Evolutionary conservation across 1,140 invertebrate genomes (phyloP).

Genomic region (Dolichoris vasculosae): DNA sequence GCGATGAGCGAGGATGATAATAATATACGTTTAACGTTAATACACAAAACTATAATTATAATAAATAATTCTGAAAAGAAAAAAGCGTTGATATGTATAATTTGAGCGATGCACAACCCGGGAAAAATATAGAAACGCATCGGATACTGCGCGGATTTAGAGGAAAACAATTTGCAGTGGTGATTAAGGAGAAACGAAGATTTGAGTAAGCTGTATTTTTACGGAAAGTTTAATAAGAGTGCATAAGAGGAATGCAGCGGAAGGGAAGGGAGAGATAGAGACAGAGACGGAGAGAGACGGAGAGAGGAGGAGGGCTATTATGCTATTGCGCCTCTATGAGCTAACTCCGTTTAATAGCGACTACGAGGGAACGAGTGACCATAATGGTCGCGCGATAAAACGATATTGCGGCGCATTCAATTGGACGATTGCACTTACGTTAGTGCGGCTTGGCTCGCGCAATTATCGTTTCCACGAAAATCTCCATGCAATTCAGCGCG

Average conservation of each 20-base stretch:
- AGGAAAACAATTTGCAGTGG: constrained; percentile 42
- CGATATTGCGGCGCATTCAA: constrained; percentile 46
- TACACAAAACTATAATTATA: constrained; percentile 10
- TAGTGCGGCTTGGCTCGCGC: neutral
- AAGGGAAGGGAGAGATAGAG: neutral
- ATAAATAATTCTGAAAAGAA: neutral
- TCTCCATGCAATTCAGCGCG: constrained; percentile 21
- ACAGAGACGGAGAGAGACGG: neutral
- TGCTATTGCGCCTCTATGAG: constrained; percentile 37
- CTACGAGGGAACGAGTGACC: constrained; percentile 36
- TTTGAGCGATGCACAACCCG: constrained; percentile 3
- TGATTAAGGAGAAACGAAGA: constrained; percentile 42
- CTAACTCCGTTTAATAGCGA: constrained; percentile 49
- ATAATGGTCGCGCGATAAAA: constrained; percentile 51
- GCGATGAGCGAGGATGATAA: neutral
- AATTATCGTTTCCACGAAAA: constrained; percentile 48
- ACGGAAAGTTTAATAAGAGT: constrained; percentile 40
- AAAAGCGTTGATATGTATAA: constrained; percentile 4
- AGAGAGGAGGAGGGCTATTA: constrained; percentile 9
- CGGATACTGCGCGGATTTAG: constrained; percentile 19
- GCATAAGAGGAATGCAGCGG: neutral
- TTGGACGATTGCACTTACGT: constrained; percentile 42
- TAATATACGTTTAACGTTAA: neutral
- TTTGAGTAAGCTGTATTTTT: constrained; percentile 16
- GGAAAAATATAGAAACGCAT: neutral